Evolutionary conservation across 2,113 vertebrate species (phyloP).

Genomic region (Uria aalge): DNA sequence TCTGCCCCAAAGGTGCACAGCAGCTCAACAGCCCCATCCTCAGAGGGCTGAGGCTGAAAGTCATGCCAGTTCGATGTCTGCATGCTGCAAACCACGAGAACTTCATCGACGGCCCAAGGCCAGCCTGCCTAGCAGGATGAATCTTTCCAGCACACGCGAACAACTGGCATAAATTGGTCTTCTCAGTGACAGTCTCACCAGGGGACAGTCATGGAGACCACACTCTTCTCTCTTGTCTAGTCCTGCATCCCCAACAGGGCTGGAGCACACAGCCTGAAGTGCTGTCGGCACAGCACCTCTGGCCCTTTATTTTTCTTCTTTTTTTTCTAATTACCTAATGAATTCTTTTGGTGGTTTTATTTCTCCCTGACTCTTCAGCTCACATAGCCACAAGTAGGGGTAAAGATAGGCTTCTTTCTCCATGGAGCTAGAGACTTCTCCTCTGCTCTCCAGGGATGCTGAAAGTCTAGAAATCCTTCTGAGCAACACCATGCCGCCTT

Average conservation of each 20-base stretch:
- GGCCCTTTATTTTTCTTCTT: neutral
- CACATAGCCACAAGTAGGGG: neutral
- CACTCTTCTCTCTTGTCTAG: neutral
- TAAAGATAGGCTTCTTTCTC: neutral
- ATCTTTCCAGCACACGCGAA: neutral
- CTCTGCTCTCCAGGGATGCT: neutral
- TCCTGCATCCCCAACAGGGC: neutral
- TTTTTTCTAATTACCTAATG: neutral
- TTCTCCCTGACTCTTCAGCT: neutral
- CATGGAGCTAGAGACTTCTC: conserved; percentile 35
- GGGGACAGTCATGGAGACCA: neutral
- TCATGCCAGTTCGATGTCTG: neutral
- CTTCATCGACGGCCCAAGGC: neutral
- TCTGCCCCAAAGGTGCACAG: neutral
- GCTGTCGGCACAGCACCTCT: neutral
- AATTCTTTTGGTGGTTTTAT: neutral
- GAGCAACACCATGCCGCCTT: neutral
- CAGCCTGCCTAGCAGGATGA: neutral
- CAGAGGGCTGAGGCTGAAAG: neutral
- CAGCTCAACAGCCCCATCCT: neutral
- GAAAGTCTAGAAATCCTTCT: conserved; percentile 11
- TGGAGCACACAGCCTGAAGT: neutral
- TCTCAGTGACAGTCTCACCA: neutral
- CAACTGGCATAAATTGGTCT: neutral
- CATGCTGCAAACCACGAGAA: neutral